Evolutionary conservation across 2,113 vertebrate genomes (phyloP).

Genomic region (Atrichornis clamosus): DNA sequence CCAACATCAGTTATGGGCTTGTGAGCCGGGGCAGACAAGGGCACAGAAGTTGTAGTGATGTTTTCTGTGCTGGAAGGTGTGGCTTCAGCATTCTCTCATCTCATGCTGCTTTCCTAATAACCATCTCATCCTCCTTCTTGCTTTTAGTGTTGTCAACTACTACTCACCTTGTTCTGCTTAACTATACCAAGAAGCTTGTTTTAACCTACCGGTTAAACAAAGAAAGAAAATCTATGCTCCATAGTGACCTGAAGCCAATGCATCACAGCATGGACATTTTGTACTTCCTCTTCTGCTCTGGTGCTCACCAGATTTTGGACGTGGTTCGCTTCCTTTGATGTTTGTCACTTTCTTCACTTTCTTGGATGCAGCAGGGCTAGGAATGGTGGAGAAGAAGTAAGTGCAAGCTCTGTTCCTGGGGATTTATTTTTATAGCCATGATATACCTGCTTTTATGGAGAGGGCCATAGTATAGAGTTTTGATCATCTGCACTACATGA

Average conservation of each 20-base stretch:
- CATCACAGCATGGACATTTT: not conserved
- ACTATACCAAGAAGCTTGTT: fast-evolving
- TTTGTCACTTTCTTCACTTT: not conserved
- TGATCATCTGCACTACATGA: not conserved
- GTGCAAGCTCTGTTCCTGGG: not conserved
- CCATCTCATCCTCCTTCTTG: not conserved
- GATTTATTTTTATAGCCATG: not conserved
- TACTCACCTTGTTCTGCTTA: not conserved
- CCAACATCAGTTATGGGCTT: too few species aligned
- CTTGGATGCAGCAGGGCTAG: not conserved
- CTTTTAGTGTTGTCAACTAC: not conserved
- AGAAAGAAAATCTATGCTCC: not conserved
- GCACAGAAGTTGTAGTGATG: fast-evolving
- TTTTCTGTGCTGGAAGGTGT: not conserved
- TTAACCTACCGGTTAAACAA: not conserved
- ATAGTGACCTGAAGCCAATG: not conserved
- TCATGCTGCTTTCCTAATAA: not conserved
- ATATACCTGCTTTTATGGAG: not conserved
- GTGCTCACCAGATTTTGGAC: not conserved
- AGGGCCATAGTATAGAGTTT: not conserved
- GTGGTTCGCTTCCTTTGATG: not conserved
- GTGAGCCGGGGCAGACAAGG: not conserved
- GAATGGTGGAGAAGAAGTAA: not conserved
- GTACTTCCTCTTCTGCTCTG: not conserved
- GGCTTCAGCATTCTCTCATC: not conserved